Conservation (phyloP, 2,113 vertebrate species). For the Anser cygnoides region DNA sequence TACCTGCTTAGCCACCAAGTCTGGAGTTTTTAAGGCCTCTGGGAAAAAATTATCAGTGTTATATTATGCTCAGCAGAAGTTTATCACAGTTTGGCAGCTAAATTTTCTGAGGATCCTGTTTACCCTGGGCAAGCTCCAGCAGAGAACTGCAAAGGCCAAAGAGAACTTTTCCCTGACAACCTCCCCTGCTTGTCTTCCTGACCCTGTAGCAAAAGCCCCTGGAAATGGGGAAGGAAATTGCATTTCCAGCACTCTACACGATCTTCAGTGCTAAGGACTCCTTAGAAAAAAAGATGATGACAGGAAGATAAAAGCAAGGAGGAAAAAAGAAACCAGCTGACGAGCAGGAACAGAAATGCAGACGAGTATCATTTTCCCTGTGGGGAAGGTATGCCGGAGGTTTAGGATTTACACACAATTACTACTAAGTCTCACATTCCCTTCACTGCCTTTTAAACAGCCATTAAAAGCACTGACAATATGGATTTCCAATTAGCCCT, state of each 20-base stretch:
- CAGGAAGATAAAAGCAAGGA: neutral
- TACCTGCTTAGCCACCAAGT: neutral
- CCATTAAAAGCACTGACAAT: neutral
- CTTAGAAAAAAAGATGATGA: neutral
- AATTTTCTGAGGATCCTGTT: slow-evolving; percentile 28
- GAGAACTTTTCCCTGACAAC: neutral
- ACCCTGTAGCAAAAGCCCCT: neutral
- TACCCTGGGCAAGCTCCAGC: neutral
- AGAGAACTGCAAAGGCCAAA: neutral
- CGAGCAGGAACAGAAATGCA: neutral
- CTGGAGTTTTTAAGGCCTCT: neutral
- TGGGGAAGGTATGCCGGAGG: neutral
- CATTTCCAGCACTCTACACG: neutral
- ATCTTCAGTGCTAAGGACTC: neutral
- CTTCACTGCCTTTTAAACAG: neutral
- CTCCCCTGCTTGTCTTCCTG: neutral
- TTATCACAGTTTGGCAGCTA: neutral
- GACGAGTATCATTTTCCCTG: neutral
- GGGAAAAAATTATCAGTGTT: slow-evolving; percentile 5
- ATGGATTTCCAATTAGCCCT: neutral
- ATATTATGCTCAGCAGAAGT: neutral
- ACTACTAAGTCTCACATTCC: neutral
- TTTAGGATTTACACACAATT: neutral
- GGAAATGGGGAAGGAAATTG: neutral
- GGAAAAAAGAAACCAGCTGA: neutral